These are phyloP conservation scores for Kradibia gibbosae DNA, from an alignment of 1,140 invertebrate genomes.

Conservation along the genomic window DNA sequence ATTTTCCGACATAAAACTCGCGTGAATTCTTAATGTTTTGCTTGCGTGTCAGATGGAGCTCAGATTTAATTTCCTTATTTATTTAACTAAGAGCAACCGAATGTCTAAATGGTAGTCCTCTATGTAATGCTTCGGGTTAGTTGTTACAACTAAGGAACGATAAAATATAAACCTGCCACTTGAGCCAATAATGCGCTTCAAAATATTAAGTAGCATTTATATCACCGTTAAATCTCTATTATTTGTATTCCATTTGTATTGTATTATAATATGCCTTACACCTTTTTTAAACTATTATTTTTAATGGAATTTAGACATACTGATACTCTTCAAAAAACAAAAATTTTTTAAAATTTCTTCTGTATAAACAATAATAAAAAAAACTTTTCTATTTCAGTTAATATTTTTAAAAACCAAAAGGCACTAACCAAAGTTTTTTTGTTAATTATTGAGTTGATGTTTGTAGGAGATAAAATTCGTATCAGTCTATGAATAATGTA, in stretches of 20 bases:
- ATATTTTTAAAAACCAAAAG: neutral
- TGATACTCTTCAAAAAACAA: neutral
- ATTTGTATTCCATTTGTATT: neutral
- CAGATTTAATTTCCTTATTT: constrained; percentile 24
- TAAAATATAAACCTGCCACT: neutral
- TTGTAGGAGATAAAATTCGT: neutral
- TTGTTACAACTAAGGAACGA: neutral
- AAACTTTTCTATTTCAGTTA: neutral
- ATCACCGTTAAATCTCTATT: neutral
- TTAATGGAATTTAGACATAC: neutral
- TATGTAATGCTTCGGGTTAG: neutral
- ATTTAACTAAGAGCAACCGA: constrained; percentile 13
- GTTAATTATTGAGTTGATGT: neutral
- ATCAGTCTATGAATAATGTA: neutral
- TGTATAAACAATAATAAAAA: neutral
- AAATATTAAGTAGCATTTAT: neutral
- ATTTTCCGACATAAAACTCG: constrained; percentile 11
- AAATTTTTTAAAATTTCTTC: neutral
- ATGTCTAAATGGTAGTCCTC: neutral
- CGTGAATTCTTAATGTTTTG: constrained; percentile 14
- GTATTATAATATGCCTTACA: neutral
- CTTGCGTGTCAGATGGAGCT: constrained; percentile 6
- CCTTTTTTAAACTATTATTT: neutral
- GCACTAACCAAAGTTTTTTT: too few species aligned
- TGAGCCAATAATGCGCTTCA: neutral